Percentiles rank a stretch among this genome's conserved stretches.
Conservation (phyloP, 2,888 invertebrate species). For the Phlogophora meticulosa region DNA sequence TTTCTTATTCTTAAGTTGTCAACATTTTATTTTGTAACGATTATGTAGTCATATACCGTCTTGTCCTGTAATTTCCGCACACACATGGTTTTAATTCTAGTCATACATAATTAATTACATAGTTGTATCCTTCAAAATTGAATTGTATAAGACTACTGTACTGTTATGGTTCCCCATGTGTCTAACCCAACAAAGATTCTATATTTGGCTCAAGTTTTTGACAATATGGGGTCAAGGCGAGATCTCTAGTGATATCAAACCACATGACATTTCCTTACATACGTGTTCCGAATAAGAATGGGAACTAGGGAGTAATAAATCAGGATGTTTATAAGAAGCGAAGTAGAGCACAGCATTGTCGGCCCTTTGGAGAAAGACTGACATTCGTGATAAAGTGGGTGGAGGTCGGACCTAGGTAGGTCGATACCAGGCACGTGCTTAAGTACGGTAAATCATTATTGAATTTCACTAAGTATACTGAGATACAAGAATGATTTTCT, state of each 20-base stretch:
- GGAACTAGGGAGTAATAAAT: constrained; percentile 46
- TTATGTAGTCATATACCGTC: too few relatives aligned
- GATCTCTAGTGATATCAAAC: constrained; percentile 20
- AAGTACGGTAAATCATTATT: not conserved
- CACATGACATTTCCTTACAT: constrained; percentile 30
- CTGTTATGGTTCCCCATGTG: not conserved
- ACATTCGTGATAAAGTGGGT: not conserved
- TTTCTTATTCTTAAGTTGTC: not conserved
- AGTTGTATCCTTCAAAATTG: not conserved
- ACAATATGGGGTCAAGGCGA: constrained; percentile 58
- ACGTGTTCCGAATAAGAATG: constrained; percentile 29
- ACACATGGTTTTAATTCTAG: constrained; percentile 3
- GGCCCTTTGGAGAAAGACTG: constrained; percentile 1
- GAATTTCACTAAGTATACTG: too few relatives aligned
- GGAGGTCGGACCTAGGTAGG: not conserved
- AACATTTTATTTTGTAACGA: too few relatives aligned
- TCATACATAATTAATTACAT: not conserved
- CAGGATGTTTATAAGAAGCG: constrained; percentile 30
- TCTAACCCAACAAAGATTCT: not conserved
- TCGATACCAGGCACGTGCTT: too few relatives aligned
- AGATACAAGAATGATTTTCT: too few relatives aligned
- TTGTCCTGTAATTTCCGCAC: too few relatives aligned
- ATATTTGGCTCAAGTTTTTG: constrained; percentile 7
- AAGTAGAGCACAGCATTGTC: constrained; percentile 27
- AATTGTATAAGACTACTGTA: not conserved